Evolutionary conservation across 2,888 invertebrate genomes (phyloP).

Genomic region (Atrina japonica): DNA sequence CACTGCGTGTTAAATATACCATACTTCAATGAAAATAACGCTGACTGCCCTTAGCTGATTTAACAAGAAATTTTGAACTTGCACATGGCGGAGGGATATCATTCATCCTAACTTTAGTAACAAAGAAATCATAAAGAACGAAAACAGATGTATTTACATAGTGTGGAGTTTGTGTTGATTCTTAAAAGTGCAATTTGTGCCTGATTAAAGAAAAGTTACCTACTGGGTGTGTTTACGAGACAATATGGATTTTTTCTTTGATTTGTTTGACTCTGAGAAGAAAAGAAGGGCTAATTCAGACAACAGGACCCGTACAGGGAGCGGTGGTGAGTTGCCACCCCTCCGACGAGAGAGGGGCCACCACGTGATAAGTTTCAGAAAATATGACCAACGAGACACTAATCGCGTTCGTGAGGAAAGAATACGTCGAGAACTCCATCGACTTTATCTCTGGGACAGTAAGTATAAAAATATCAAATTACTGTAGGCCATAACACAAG

Average conservation of each 20-base stretch:
- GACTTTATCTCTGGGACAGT: slow-evolving; percentile 51
- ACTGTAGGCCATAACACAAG: too few relatives aligned
- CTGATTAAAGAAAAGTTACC: neutral
- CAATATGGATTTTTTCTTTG: slow-evolving; percentile 69
- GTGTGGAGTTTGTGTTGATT: slow-evolving; percentile 7
- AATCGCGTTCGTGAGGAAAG: slow-evolving; percentile 41
- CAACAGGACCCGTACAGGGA: slow-evolving; percentile 41
- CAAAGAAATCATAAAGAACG: slow-evolving; percentile 11
- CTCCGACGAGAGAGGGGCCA: slow-evolving; percentile 44
- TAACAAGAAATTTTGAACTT: neutral
- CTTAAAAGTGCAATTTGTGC: neutral
- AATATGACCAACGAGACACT: slow-evolving; percentile 39
- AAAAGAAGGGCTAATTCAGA: slow-evolving; percentile 49
- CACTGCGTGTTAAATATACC: too few relatives aligned
- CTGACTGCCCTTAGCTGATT: too few relatives aligned
- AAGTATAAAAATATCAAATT: slow-evolving; percentile 10
- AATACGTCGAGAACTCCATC: slow-evolving; percentile 42
- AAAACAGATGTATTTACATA: neutral
- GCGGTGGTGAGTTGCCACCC: slow-evolving; percentile 49
- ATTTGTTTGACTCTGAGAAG: slow-evolving; percentile 66
- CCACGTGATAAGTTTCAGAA: slow-evolving; percentile 40
- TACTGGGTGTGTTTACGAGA: too few relatives aligned
- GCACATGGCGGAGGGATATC: slow-evolving; percentile 18
- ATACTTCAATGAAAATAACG: too few relatives aligned
- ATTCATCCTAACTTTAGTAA: slow-evolving; percentile 14